Conservation (phyloP, 2,888 invertebrate genomes). For the Limenitis camilla region DNA sequence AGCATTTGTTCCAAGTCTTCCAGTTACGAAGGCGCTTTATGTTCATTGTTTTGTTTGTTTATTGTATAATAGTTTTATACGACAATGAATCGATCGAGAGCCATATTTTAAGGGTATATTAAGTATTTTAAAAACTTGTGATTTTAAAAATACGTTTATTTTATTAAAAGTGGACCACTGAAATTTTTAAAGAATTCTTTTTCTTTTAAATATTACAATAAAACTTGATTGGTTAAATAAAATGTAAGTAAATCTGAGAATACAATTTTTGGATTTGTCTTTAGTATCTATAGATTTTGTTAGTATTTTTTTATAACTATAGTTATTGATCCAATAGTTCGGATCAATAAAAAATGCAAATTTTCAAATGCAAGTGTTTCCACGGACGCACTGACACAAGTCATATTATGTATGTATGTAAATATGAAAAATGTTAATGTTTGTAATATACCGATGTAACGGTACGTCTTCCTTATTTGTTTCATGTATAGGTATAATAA, state of each 20-base stretch:
- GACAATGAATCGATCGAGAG: conserved; percentile 28
- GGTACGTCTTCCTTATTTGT: conserved; percentile 71
- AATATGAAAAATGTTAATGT: conserved; percentile 59
- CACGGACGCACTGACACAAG: conserved; percentile 8
- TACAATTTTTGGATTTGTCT: not conserved
- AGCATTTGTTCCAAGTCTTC: conserved; percentile 48
- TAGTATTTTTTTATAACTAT: not conserved
- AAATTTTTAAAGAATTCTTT: not conserved
- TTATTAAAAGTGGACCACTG: conserved; percentile 2
- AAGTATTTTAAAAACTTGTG: conserved; percentile 20
- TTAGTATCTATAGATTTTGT: not conserved
- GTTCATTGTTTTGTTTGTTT: conserved; percentile 66
- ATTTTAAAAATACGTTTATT: conserved; percentile 14
- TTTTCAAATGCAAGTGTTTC: conserved; percentile 5
- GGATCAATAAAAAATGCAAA: not conserved
- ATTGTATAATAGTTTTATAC: conserved; percentile 59
- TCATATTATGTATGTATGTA: conserved; percentile 49
- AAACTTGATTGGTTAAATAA: not conserved
- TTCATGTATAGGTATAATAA: conserved; percentile 61
- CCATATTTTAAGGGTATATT: conserved; percentile 27
- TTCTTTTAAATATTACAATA: not conserved
- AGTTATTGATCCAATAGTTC: not conserved
- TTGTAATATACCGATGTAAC: conserved; percentile 48
- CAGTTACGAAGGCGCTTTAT: conserved; percentile 49
- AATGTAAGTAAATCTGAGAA: not conserved